Conservation (phyloP, 2,113 vertebrate genomes). For the Onychostoma macrolepis region DNA sequence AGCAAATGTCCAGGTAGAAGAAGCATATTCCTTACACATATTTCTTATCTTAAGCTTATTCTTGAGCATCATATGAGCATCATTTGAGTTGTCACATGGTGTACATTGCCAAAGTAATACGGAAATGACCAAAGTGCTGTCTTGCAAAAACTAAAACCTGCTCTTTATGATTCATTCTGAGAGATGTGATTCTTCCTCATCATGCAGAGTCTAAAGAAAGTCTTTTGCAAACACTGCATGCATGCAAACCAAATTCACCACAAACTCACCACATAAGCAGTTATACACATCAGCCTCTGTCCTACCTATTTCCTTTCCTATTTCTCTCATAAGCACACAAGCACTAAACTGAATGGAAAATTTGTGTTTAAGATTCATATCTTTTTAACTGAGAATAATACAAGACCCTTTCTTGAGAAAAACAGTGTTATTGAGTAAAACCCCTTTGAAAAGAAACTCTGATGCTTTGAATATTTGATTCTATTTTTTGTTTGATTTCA, state of each 20-base stretch:
- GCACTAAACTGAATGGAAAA: slow-evolving; percentile 17
- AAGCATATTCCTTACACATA: not conserved
- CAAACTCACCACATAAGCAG: not conserved
- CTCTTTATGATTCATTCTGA: not conserved
- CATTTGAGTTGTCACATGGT: not conserved
- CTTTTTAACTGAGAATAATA: not conserved
- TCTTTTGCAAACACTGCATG: slow-evolving; percentile 5
- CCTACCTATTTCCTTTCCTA: not conserved
- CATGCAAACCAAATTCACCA: not conserved
- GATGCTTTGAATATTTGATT: not conserved
- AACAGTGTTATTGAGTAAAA: not conserved
- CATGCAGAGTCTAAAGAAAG: not conserved
- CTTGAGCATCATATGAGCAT: not conserved
- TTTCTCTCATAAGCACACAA: not conserved
- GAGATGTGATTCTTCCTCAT: not conserved
- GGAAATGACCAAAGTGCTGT: not conserved
- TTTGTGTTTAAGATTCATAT: not conserved
- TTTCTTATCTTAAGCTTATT: not conserved
- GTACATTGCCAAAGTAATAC: not conserved
- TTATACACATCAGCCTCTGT: not conserved
- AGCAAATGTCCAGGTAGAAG: not conserved
- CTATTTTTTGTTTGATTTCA: not conserved
- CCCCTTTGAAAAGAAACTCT: not conserved
- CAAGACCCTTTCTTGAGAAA: not conserved
- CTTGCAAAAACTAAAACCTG: not conserved